These are phyloP conservation scores for Drosophila suboccidentalis DNA, from an alignment of 2,888 invertebrate species.

Conservation along the genomic window DNA sequence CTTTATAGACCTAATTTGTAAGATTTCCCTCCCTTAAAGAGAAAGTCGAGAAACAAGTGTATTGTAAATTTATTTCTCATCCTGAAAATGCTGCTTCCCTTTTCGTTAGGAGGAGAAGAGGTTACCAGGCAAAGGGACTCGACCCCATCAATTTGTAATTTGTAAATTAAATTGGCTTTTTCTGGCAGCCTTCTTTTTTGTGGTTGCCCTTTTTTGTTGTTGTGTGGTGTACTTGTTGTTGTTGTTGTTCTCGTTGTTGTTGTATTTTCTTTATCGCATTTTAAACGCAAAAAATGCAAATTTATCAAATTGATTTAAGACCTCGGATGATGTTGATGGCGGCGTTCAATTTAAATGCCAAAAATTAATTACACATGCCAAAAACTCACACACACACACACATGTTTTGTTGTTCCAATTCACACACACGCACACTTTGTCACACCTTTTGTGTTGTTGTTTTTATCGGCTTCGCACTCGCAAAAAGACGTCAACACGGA, in stretches of 20 bases:
- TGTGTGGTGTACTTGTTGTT: constrained; percentile 1
- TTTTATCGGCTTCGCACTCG: constrained; percentile 37
- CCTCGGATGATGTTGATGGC: constrained; percentile 57
- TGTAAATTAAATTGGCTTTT: constrained; percentile 73
- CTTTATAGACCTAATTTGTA: constrained; percentile 29
- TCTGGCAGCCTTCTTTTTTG: constrained; percentile 38
- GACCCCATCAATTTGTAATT: constrained; percentile 72
- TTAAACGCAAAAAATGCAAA: constrained; percentile 57
- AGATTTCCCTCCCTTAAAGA: not conserved
- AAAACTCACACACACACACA: constrained; percentile 23
- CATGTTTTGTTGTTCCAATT: constrained; percentile 26
- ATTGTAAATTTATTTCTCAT: constrained; percentile 24
- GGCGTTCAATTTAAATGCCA: constrained; percentile 71
- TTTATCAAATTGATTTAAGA: constrained; percentile 75
- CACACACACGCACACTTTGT: constrained; percentile 12
- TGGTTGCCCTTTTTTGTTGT: constrained; percentile 15
- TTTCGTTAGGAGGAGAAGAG: not conserved
- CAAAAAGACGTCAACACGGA: constrained; percentile 32
- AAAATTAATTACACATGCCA: constrained; percentile 74
- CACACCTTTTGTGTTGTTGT: constrained; percentile 39
- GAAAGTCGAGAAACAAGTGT: constrained; percentile 3
- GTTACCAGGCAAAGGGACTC: not conserved
- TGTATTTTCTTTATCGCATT: constrained; percentile 6
- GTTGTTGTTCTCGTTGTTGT: constrained; percentile 11
- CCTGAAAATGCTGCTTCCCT: constrained; percentile 12